A percentile compares a stretch with the other conserved stretches of the same genome.
These are phyloP conservation scores for Petrolisthes manimaculis DNA, from an alignment of 2,888 invertebrate genomes.

Conservation along the genomic window DNA sequence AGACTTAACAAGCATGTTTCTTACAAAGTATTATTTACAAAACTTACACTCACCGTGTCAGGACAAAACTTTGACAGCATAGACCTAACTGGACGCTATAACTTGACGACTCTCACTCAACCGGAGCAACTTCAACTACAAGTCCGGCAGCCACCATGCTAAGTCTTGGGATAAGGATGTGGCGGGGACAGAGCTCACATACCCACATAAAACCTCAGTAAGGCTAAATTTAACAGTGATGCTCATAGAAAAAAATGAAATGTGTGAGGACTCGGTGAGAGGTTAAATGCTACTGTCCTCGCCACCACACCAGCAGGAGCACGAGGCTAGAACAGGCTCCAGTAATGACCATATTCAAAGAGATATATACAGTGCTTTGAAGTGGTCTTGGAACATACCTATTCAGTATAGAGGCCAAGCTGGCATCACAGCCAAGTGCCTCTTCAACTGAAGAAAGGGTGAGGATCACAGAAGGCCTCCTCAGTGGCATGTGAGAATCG, in stretches of 20 bases:
- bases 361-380: too few relatives aligned
- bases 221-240: constrained; percentile 45
- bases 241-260: constrained; percentile 47
- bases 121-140: background rate
- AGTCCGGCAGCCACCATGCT: background rate
- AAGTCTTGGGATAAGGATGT: background rate
- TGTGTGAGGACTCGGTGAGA: constrained; percentile 15
- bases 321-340: background rate
- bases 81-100: constrained; percentile 60
- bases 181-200: constrained; percentile 12
- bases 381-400: background rate
- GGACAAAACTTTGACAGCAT: constrained; percentile 58
- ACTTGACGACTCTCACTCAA: constrained; percentile 51
- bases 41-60: constrained; percentile 58
- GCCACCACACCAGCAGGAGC: background rate
- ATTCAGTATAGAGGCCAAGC: background rate
- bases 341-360: too few relatives aligned
- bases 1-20: constrained; percentile 63
- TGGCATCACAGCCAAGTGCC: constrained; percentile 10
- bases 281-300: constrained; percentile 23
- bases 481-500: constrained; percentile 57
- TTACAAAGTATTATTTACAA: constrained; percentile 62
- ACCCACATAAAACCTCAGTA: constrained; percentile 13
- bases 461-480: constrained; percentile 42
- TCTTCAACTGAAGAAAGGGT: constrained; percentile 8